Base-by-base conservation (phyloP, 2,113 vertebrate genomes). In the Brienomyrus longianalis region DNA sequence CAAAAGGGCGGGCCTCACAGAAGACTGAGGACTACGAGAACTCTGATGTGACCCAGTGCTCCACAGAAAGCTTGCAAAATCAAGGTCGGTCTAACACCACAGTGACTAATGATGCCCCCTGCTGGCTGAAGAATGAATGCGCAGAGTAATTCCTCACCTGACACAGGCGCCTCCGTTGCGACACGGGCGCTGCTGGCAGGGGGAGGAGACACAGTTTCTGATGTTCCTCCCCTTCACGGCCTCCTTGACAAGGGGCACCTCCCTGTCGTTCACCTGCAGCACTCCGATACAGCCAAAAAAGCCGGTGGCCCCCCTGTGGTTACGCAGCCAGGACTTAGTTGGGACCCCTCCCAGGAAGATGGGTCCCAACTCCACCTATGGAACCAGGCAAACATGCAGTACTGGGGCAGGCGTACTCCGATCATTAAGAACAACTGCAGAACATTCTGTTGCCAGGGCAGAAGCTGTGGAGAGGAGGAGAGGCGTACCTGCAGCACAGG, bases 91-190 rank as follows among this genome's bases (percentile, higher is more conserved):
- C 0, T 35, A 39, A 43, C 1, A 80, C 35, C 5, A 15, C 11
- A 74, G 70, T n/a, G 17, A n/a, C 19, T 1, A 35, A 23, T 54
- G 13, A 5, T 31, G n/a, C 31, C 10, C 31, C 51, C 51, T 47
- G 3, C 45, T 87, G 15, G 27, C 35, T 23, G 43, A 89, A 43
- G 56, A 74, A 93, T 48, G 89, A 23, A 70, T 90, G 86, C 90
- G 87, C 31, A 13, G 31, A 43, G 5, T 0, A 35, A 1, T 50
- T 15, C 43, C 88, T 88, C 95, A 98, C 97, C 97, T 96, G 91
- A 94, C 91, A 91, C 97, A 98, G 48, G 95, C 97, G 89, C 96
- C 96, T 84, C 97, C 96, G n/a, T 97, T 97, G 59, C 6, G 94
- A 89, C 97, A 98, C 7, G 94, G 96, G 85, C 93, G 93, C 91